These are phyloP conservation scores for Ophion slaviceki DNA, from an alignment of 2,888 invertebrate species.

Conservation along the genomic window DNA sequence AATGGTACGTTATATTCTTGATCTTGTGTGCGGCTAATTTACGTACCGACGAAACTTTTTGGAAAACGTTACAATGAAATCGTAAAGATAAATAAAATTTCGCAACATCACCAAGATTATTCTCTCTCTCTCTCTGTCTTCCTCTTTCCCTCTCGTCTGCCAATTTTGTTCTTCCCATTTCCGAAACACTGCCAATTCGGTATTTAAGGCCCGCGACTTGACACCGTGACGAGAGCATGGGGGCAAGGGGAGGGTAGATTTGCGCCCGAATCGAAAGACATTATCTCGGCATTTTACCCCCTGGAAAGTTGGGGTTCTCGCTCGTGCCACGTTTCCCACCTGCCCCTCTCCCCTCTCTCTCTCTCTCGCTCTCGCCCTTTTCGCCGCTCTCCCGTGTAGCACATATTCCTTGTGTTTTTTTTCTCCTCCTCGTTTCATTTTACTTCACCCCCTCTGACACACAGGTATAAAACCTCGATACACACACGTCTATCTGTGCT, in stretches of 20 bases:
- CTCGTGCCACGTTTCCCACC: conserved; percentile 62
- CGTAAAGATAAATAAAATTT: no score
- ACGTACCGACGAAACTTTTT: no score
- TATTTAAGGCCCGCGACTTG: neutral
- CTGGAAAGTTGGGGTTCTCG: conserved; percentile 33
- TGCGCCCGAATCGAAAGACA: neutral
- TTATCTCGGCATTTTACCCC: conserved; percentile 17
- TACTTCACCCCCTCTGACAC: conserved; percentile 22
- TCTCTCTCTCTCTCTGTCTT: neutral
- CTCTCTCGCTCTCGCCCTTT: conserved; percentile 33
- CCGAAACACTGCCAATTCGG: neutral
- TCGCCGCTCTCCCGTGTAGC: neutral
- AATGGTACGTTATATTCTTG: no score
- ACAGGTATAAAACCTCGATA: conserved; percentile 47
- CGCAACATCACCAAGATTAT: neutral
- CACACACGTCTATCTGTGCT: conserved; percentile 15
- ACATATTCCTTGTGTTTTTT: conserved; percentile 34
- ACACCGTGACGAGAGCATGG: neutral
- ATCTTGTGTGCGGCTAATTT: no score
- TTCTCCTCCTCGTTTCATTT: conserved; percentile 14
- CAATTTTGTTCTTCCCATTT: neutral
- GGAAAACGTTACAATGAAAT: no score
- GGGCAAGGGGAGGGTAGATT: neutral
- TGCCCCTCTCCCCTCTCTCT: conserved; percentile 26
- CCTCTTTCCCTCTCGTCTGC: no score